These are phyloP conservation scores for Tortrix viridana DNA, from an alignment of 2,888 invertebrate species.

Conservation along the genomic window DNA sequence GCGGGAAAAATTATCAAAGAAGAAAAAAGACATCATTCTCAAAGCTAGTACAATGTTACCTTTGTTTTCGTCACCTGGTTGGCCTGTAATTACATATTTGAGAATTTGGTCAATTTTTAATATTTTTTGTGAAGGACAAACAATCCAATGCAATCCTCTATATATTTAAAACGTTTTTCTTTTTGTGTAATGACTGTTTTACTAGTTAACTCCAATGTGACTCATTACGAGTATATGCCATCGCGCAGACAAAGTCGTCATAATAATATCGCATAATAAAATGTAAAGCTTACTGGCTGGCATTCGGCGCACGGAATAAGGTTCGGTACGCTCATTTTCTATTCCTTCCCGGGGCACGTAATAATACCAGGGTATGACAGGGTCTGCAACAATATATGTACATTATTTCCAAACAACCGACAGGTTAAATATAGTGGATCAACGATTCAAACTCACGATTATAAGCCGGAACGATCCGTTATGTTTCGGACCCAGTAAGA, in stretches of 20 bases:
- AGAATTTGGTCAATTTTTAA: conserved; percentile 13
- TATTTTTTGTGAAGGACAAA: background rate
- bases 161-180: background rate
- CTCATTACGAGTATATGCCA: too few relatives aligned
- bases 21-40: conserved; percentile 47
- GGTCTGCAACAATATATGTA: conserved; percentile 85
- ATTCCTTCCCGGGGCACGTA: conserved; percentile 90
- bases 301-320: conserved; percentile 86
- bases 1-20: conserved; percentile 44
- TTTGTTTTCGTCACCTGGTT: conserved; percentile 72
- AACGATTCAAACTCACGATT: too few relatives aligned
- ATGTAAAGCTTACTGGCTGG: conserved; percentile 83
- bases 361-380: conserved; percentile 97
- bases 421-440: too few relatives aligned
- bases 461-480: too few relatives aligned
- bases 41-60: conserved; percentile 62
- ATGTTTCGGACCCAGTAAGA: too few relatives aligned
- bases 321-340: conserved; percentile 88
- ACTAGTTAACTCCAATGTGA: background rate
- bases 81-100: conserved; percentile 66
- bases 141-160: too few relatives aligned
- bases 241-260: background rate
- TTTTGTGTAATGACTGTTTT: background rate
- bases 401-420: conserved; percentile 15
- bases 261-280: background rate